These are phyloP conservation scores for Limnephilus lunatus DNA, from an alignment of 2,888 invertebrate species.

Conservation along the genomic window DNA sequence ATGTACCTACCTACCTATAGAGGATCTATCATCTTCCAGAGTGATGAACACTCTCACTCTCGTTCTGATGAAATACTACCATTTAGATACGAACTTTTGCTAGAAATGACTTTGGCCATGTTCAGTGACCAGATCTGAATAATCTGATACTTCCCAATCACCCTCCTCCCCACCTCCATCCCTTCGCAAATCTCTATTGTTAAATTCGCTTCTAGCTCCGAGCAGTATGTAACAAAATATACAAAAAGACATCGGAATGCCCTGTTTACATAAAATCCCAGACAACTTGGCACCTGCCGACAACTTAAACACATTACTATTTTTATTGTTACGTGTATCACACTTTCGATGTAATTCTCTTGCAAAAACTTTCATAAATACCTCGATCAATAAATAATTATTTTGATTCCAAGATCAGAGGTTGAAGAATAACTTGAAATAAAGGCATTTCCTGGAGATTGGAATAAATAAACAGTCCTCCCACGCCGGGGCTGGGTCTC, in stretches of 20 bases:
- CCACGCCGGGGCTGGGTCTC: neutral
- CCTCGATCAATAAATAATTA: neutral
- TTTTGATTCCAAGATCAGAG: slow-evolving; percentile 10
- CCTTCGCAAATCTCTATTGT: too few relatives aligned
- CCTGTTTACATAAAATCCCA: neutral
- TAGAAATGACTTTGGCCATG: neutral
- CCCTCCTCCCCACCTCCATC: too few relatives aligned
- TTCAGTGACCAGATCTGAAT: neutral
- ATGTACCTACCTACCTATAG: too few relatives aligned
- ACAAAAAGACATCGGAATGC: neutral
- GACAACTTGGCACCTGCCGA: neutral
- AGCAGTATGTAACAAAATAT: neutral
- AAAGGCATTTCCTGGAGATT: slow-evolving; percentile 10
- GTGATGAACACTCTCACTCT: neutral
- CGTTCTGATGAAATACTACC: neutral
- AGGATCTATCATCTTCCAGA: neutral
- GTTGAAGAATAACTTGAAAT: neutral
- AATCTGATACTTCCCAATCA: too few relatives aligned
- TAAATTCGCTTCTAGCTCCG: too few relatives aligned
- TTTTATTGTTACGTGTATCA: neutral
- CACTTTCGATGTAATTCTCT: neutral
- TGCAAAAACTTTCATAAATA: neutral
- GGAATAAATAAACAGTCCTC: slow-evolving; percentile 21
- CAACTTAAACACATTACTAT: neutral
- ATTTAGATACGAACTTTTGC: neutral